Conservation (phyloP, 2,113 vertebrate genomes). For the Phaethon lepturus region DNA sequence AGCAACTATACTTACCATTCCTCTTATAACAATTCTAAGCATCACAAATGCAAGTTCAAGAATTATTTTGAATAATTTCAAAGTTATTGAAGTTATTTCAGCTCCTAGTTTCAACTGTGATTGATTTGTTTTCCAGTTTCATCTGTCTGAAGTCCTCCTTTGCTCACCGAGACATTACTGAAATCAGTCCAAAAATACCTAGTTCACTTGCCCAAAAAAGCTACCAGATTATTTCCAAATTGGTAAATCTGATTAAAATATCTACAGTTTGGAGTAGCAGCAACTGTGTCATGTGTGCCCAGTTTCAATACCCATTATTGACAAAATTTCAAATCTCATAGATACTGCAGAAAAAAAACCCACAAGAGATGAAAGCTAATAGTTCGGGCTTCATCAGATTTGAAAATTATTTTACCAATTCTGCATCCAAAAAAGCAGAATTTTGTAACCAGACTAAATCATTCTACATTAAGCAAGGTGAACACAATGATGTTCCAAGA, state of each 20-base stretch:
- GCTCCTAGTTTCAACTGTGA: neutral
- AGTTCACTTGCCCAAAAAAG: neutral
- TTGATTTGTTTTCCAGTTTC: neutral
- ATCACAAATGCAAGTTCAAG: neutral
- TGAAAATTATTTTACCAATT: neutral
- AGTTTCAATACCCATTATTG: neutral
- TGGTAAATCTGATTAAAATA: neutral
- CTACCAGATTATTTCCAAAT: neutral
- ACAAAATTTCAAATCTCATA: neutral
- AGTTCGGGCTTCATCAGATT: neutral
- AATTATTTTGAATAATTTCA: too few relatives aligned
- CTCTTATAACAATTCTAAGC: neutral
- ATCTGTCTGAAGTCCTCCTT: neutral
- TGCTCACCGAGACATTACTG: neutral
- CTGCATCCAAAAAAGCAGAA: neutral
- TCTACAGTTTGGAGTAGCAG: neutral
- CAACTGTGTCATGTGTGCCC: neutral
- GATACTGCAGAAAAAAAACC: neutral
- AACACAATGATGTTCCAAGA: neutral
- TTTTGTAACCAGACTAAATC: neutral
- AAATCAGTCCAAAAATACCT: neutral
- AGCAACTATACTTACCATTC: neutral
- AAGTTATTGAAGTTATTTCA: neutral
- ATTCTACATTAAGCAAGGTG: neutral
- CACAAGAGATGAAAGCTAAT: neutral